These are phyloP conservation scores for Phodopus roborovskii DNA, from an alignment of 2,113 vertebrate species.

Conservation along the genomic window DNA sequence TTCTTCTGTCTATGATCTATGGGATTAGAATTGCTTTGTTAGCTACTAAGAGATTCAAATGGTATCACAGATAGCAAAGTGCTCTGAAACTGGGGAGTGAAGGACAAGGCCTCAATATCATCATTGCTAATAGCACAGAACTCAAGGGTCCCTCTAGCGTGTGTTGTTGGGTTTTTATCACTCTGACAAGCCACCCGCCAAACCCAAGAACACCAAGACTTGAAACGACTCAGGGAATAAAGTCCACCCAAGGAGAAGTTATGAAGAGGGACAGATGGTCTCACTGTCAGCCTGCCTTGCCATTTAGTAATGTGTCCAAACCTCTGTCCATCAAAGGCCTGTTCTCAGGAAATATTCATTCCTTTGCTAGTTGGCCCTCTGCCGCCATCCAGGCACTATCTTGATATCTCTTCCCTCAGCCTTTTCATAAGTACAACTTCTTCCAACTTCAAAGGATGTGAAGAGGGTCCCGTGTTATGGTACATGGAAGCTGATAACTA, in stretches of 20 bases:
- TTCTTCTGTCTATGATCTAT: background rate
- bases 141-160: background rate
- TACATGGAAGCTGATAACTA: background rate
- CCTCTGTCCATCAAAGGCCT: background rate
- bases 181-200: background rate
- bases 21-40: slow-evolving; percentile 13
- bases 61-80: background rate
- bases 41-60: background rate
- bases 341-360: background rate
- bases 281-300: background rate
- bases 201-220: background rate
- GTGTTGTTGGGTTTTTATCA: background rate
- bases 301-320: background rate
- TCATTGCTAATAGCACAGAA: background rate
- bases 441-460: slow-evolving; percentile 12
- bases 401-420: background rate
- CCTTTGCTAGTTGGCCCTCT: background rate
- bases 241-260: background rate
- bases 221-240: background rate
- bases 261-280: background rate
- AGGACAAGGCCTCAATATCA: background rate
- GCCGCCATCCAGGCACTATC: background rate
- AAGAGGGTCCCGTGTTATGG: background rate
- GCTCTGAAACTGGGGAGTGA: background rate
- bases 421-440: background rate